Evolutionary conservation across 2,113 vertebrate genomes (phyloP), one percentile per base, ranked within the genome.

Genomic region (Sceloporus tristichus): DNA sequence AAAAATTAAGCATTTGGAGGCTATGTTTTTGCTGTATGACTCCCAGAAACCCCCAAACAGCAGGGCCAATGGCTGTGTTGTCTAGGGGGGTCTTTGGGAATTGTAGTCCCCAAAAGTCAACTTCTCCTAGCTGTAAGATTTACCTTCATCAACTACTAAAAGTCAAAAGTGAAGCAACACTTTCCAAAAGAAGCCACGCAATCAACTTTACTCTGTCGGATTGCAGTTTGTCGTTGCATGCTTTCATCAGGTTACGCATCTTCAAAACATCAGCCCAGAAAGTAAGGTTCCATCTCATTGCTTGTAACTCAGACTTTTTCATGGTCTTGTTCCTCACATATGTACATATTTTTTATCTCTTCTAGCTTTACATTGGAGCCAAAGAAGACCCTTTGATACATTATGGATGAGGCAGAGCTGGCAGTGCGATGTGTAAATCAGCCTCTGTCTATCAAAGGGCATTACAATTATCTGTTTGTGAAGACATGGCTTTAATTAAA

Each of bases 401-500:
- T 91, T 82, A 88, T 91, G 90, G 90, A 95, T 96, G 92, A 95
- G 82, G 48, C 92, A 23, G 91, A 93, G 92, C 85, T 84, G 87
- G 76, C 82, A 87, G 74, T 85, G 91, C 93, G 80, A 0, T 2
- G 79, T 0, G 56, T 88, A 89, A 92, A 96, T 93, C 85, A 85
- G 86, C 85, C 88, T 66, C 56, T 87, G 76, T 80, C 27, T 85
- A 89, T 95, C 94, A 91, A 68, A 91, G 88, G 91, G 92, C 85
- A 62, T 92, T 88, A 84, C 90, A 88, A 91, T 91, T 94, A 92
- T 92, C 92, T 96, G 95, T 90, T 94, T 62, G 0, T 42, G 0
- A 0, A 87, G 88, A 90, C 87, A 29, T 2, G 90, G 91, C 79
- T 92, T 95, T 96, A 94, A 94, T 96, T 95, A 96, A 96, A 89